These are phyloP conservation scores for Etheostoma nigrum DNA, from an alignment of 2,797 vertebrate genomes.

Conservation along the genomic window DNA sequence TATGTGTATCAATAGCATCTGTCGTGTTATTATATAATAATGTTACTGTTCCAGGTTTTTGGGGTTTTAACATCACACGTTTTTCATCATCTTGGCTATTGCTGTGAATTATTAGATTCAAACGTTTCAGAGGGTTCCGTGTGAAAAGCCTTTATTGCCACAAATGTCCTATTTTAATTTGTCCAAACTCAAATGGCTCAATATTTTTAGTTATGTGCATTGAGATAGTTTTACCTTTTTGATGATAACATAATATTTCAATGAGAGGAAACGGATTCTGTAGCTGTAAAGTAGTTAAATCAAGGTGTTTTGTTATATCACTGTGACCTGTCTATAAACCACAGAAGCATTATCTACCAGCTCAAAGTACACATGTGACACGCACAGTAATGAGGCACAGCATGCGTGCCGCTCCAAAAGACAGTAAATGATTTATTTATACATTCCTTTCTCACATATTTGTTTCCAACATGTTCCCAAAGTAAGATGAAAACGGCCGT, in stretches of 20 bases:
- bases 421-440: slow-evolving; percentile 82
- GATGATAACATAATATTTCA: slow-evolving; percentile 26
- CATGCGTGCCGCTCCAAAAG: slow-evolving; percentile 65
- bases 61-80: not conserved
- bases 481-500: slow-evolving; percentile 76
- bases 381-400: slow-evolving; percentile 76
- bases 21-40: not conserved
- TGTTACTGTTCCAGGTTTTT: not conserved
- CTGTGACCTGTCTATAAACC: slow-evolving; percentile 67
- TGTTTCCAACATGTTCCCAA: slow-evolving; percentile 72
- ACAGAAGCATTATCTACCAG: slow-evolving; percentile 70
- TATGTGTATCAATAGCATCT: not conserved
- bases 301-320: slow-evolving; percentile 58
- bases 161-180: slow-evolving; percentile 11
- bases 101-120: not conserved
- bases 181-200: slow-evolving; percentile 2
- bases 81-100: not conserved
- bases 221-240: slow-evolving; percentile 24
- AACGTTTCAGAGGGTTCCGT: slow-evolving; percentile 16
- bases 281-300: slow-evolving; percentile 54
- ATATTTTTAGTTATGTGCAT: slow-evolving; percentile 8
- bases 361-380: slow-evolving; percentile 77
- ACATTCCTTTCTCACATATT: slow-evolving; percentile 73
- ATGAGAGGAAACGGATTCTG: slow-evolving; percentile 34
- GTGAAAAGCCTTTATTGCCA: slow-evolving; percentile 11